Evolutionary conservation across 2,888 invertebrate genomes (phyloP), one percentile per base, ranked within the genome.

Genomic region (Drosophila setosimentum): DNA sequence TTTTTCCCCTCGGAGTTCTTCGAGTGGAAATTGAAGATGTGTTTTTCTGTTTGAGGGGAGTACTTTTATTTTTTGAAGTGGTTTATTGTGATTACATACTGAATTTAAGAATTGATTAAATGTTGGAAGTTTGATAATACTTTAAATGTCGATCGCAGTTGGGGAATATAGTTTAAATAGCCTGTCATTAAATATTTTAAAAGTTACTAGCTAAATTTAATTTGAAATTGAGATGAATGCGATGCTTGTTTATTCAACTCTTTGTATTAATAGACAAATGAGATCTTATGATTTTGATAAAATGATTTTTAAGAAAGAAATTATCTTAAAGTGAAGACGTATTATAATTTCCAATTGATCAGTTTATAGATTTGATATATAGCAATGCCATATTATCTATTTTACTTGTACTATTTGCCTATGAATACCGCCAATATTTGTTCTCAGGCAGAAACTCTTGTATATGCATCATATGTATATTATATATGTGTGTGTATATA

Each of bases 21-120:
- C 63, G 45, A 75, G 64, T 79, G 58, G 70, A 76, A 79, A 65
- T 59, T 79, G 45, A 62, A 62, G 76, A 42, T 64, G 57, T 59
- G 27, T 40, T 13, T 48, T 40, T 6, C 35, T 24, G 13, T 48
- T 27, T 48, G 7, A 21, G 21, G 42, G 42, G 3, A 45, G 21
- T 16, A 7, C 16, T 21, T 42, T 32, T 57, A n/a, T 18, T 37
- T 55, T 27, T 49, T 61, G 29, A 78, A 74, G 68, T 49, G 32
- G 49, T 59, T 61, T 76, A 40, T 61, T 76, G 33, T 68, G 59
- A 72, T 70, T 65, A 76, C 67, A 70, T 59, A 45, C 53, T 55
- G 61, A 63, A 71, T 73, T 68, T 48, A 68, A 35, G 79, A 54
- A 68, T 68, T 74, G 7, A 29, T 54, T 37, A 35, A 6, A 27